These are phyloP conservation scores for Ichneumon xanthorius DNA, from an alignment of 2,888 invertebrate species.

Conservation along the genomic window DNA sequence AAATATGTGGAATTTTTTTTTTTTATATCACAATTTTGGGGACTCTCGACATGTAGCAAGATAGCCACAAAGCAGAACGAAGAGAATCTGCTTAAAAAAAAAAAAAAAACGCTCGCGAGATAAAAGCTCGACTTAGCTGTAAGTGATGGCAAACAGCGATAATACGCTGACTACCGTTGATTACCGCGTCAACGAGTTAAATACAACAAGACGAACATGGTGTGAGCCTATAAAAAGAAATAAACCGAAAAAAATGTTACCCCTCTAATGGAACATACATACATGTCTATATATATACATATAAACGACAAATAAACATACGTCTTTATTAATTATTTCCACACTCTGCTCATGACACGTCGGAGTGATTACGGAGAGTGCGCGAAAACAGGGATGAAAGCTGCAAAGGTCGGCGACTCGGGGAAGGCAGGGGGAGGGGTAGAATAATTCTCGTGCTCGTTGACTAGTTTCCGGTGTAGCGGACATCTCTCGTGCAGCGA, in stretches of 20 bases:
- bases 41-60: too few species aligned
- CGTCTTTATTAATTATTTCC: slow-evolving; percentile 29
- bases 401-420: background rate
- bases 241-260: background rate
- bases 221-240: background rate
- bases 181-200: background rate
- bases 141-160: background rate
- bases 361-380: slow-evolving; percentile 38
- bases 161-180: background rate
- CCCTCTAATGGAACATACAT: background rate
- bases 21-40: too few species aligned
- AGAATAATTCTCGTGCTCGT: slow-evolving; percentile 55
- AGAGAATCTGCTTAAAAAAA: background rate
- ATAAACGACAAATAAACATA: slow-evolving; percentile 2
- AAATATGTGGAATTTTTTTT: background rate
- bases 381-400: slow-evolving; percentile 10
- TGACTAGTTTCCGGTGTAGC: slow-evolving; percentile 52
- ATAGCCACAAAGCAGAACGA: too few species aligned
- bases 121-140: background rate
- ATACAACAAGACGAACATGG: background rate
- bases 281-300: too few species aligned
- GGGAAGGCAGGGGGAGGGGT: background rate
- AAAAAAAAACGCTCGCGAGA: background rate
- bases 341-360: background rate
- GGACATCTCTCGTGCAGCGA: slow-evolving; percentile 14